These are phyloP conservation scores for Phymanthus crucifer DNA, from an alignment of 92 coral and sea anemone genomes.

Conservation along the genomic window DNA sequence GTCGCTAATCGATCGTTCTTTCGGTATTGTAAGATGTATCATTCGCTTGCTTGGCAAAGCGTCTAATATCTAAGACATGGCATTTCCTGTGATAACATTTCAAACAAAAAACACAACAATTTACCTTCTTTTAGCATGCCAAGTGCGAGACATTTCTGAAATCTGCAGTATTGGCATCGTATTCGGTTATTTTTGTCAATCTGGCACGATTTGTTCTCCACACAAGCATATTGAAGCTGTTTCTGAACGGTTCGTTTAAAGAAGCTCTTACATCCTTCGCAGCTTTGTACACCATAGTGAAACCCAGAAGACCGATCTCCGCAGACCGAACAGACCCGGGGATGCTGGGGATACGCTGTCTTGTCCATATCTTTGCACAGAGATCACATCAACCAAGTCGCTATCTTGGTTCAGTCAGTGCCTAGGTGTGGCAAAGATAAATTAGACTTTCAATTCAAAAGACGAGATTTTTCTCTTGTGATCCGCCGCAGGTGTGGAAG, in stretches of 20 bases:
- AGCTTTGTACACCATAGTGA: conserved; percentile 92
- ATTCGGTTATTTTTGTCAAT: conserved; percentile 89
- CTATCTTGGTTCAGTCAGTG: background rate
- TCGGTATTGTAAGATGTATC: too few relatives aligned
- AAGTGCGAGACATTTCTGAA: conserved; percentile 77
- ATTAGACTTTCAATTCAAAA: background rate
- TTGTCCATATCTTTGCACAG: background rate
- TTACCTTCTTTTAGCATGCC: conserved; percentile 93
- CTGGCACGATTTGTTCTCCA: conserved; percentile 86
- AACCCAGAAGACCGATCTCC: conserved; percentile 92
- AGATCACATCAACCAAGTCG: background rate
- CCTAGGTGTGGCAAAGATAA: background rate
- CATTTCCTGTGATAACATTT: background rate
- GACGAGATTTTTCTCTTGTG: background rate
- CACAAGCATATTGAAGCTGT: conserved; percentile 85
- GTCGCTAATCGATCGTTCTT: too few relatives aligned
- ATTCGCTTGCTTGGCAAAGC: too few relatives aligned
- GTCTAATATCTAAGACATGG: background rate
- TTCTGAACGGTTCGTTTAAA: conserved; percentile 88
- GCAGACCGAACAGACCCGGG: conserved; percentile 80
- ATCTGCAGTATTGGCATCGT: conserved; percentile 87
- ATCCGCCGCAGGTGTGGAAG: background rate
- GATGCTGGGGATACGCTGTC: conserved; percentile 5
- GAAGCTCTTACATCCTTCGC: conserved; percentile 92
- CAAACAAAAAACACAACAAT: background rate